phyloP scores from a whole-genome alignment of 2,113 vertebrate species.

The Sakesphorus luctuosus region DNA sequence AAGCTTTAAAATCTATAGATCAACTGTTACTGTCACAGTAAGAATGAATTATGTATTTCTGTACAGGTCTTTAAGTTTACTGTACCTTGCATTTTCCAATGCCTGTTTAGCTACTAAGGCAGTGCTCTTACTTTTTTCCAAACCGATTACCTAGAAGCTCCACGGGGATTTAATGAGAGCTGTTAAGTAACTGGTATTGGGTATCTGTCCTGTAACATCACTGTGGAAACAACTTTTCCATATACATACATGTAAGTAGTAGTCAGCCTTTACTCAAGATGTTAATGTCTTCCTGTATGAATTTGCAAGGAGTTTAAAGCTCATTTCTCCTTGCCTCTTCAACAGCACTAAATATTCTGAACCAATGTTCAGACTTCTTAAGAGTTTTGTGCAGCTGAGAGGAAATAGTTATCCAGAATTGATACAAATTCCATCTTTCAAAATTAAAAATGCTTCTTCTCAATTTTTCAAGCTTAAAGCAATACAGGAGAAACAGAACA shows the following conservation, averaged over 20 bases:
- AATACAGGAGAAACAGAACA: neutral
- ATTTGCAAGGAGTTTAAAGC: neutral
- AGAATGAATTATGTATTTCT: neutral
- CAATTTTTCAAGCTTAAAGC: neutral
- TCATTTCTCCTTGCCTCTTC: neutral
- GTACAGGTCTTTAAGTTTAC: neutral
- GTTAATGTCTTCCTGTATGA: neutral
- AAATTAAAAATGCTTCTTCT: neutral
- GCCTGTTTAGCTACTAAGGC: neutral
- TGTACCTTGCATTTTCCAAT: neutral
- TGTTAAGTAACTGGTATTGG: neutral
- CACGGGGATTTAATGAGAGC: neutral
- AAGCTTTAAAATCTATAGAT: neutral
- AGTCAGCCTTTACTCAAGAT: neutral
- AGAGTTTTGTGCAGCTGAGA: neutral
- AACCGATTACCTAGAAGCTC: neutral
- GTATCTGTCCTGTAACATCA: neutral
- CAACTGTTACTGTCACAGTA: neutral
- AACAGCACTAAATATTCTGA: neutral
- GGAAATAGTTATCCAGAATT: neutral
- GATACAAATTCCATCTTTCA: neutral
- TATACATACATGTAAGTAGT: neutral
- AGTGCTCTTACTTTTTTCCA: neutral
- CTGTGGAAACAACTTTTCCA: neutral
- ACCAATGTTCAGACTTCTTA: neutral